A percentile compares a stretch with the other conserved stretches of the same genome.
Conservation (phyloP, 2,113 vertebrate genomes). For the Micronycteris hirsuta region DNA sequence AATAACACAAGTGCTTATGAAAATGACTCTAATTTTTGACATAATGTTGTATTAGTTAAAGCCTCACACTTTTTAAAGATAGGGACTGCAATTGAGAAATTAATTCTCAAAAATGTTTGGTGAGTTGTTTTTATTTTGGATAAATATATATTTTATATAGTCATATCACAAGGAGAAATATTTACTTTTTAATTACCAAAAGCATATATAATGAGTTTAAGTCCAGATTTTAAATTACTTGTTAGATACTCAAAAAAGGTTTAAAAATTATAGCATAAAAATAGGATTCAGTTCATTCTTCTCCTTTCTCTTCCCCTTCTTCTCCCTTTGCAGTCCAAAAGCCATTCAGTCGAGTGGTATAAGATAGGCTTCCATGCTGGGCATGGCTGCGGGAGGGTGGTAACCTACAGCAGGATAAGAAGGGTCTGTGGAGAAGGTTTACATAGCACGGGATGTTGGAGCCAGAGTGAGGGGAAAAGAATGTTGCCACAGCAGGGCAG, state of each 20-base stretch:
- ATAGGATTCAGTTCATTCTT: background rate
- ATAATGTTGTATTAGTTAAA: background rate
- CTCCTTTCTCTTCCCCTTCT: background rate
- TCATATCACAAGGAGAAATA: background rate
- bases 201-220: background rate
- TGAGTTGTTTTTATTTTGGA: background rate
- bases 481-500: rapidly evolving
- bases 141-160: background rate
- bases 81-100: background rate
- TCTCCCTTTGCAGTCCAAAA: background rate
- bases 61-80: background rate
- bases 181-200: constrained; percentile 6
- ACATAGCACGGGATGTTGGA: rapidly evolving
- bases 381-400: background rate
- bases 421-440: background rate
- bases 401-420: background rate
- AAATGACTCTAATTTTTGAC: background rate
- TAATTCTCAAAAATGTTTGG: background rate
- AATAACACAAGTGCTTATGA: background rate
- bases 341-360: rapidly evolving
- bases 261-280: background rate
- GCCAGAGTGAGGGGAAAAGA: background rate
- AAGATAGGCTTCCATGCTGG: background rate
- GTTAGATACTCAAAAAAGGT: background rate
- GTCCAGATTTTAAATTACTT: background rate